These are phyloP conservation scores for Oncorhynchus masou DNA, from an alignment of 2,113 vertebrate genomes.

Conservation along the genomic window DNA sequence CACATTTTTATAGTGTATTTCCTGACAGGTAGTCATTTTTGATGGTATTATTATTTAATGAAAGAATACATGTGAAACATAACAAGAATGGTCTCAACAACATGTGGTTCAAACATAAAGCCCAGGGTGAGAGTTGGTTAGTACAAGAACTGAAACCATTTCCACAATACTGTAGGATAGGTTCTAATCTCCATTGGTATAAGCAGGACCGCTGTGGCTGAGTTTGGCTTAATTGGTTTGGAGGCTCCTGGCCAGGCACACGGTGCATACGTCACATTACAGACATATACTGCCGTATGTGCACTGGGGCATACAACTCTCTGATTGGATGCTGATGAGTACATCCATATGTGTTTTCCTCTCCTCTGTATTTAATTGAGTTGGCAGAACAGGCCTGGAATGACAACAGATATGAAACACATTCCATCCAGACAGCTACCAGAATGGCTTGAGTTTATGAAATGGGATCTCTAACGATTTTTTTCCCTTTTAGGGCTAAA, in stretches of 20 bases:
- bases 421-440: neutral
- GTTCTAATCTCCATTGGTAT: neutral
- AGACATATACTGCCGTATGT: neutral
- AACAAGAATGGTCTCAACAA: too few species aligned
- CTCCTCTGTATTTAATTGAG: slow-evolving; percentile 13
- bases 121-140: too few species aligned
- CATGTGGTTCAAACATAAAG: too few species aligned
- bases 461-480: slow-evolving; percentile 74
- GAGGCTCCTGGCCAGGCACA: slow-evolving; percentile 6
- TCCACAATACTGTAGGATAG: too few species aligned
- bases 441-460: slow-evolving; percentile 21
- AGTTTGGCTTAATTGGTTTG: neutral
- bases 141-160: too few species aligned
- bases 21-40: neutral
- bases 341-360: slow-evolving; percentile 2
- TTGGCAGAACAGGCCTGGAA: neutral
- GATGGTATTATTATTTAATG: slow-evolving; percentile 13
- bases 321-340: slow-evolving; percentile 16
- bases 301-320: neutral
- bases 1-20: too few species aligned
- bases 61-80: too few species aligned
- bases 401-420: neutral
- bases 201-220: too few species aligned
- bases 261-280: slow-evolving; percentile 12
- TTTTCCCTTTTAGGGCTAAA: slow-evolving; percentile 70